A percentile compares a stretch with the other conserved stretches of the same genome.
Conservation (phyloP, 1,140 invertebrate genomes). For the Triops longicaudatus region DNA sequence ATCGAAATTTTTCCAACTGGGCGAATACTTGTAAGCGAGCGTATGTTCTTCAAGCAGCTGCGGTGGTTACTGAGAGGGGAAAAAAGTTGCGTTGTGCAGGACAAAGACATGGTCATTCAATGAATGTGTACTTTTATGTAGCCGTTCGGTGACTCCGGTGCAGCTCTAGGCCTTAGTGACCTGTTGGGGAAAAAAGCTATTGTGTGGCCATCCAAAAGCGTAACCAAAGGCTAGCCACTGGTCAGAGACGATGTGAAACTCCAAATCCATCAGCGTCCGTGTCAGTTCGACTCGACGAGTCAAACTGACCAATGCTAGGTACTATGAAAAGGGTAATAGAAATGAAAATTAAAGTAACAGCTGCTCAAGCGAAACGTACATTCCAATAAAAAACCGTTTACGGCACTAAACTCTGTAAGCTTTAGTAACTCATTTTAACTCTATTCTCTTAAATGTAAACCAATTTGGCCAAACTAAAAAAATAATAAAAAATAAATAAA, state of each 20-base stretch:
- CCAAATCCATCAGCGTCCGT: not conserved
- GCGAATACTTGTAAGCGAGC: not conserved
- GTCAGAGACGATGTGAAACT: not conserved
- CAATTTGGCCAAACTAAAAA: too few species aligned
- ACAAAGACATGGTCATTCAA: not conserved
- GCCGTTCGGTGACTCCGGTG: not conserved
- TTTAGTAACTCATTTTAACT: too few species aligned
- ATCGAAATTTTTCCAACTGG: not conserved
- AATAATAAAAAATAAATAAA: too few species aligned
- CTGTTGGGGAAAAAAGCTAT: not conserved
- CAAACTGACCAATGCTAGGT: not conserved
- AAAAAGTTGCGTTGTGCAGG: not conserved
- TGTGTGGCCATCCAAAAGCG: not conserved
- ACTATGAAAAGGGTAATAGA: not conserved
- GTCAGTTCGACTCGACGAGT: not conserved
- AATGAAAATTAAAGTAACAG: not conserved
- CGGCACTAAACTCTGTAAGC: too few species aligned
- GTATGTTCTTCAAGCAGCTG: not conserved
- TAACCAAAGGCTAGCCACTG: slow-evolving; percentile 1
- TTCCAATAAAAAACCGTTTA: too few species aligned
- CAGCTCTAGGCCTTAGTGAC: not conserved
- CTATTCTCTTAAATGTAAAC: too few species aligned
- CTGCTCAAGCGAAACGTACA: not conserved
- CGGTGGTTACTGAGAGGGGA: not conserved
- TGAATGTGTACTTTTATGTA: not conserved